A percentile compares a stretch with the other conserved stretches of the same genome.
These are phyloP conservation scores for Rhabdomys pumilio DNA, from an alignment of 2,797 vertebrate genomes.

Conservation along the genomic window DNA sequence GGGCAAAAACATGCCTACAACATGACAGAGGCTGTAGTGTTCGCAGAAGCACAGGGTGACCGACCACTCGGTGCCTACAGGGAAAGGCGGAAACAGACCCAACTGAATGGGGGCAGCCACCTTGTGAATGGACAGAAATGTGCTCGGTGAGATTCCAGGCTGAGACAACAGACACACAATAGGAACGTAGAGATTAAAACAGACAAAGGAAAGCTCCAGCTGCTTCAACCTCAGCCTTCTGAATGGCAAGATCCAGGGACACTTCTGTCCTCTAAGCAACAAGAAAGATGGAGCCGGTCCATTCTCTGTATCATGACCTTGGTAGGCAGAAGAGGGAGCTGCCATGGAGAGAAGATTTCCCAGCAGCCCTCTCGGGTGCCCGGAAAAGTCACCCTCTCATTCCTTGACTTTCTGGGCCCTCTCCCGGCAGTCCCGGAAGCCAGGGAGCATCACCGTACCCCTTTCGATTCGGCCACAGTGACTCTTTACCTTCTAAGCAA, in stretches of 20 bases:
- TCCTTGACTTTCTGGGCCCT: not conserved
- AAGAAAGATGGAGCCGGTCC: accelerated
- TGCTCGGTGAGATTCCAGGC: not conserved
- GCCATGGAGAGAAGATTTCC: not conserved
- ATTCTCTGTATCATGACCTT: not conserved
- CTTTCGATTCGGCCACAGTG: not conserved
- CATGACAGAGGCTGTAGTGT: accelerated
- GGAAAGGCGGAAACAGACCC: not conserved
- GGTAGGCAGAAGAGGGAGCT: not conserved
- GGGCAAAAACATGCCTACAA: accelerated
- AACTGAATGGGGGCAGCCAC: not conserved
- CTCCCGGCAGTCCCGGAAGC: not conserved
- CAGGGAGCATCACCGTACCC: accelerated
- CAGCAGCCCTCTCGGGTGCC: not conserved
- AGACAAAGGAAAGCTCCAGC: no score
- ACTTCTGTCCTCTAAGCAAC: no score
- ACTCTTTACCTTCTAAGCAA: not conserved
- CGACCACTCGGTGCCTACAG: accelerated
- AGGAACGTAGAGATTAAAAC: not conserved
- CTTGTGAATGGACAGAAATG: not conserved
- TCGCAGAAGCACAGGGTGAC: accelerated
- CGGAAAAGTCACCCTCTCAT: not conserved
- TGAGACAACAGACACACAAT: not conserved
- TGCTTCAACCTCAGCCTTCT: not conserved
- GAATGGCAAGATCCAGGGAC: not conserved